These are phyloP conservation scores for Lasioglossum figueresi DNA, from an alignment of 2,888 invertebrate species.

Conservation along the genomic window DNA sequence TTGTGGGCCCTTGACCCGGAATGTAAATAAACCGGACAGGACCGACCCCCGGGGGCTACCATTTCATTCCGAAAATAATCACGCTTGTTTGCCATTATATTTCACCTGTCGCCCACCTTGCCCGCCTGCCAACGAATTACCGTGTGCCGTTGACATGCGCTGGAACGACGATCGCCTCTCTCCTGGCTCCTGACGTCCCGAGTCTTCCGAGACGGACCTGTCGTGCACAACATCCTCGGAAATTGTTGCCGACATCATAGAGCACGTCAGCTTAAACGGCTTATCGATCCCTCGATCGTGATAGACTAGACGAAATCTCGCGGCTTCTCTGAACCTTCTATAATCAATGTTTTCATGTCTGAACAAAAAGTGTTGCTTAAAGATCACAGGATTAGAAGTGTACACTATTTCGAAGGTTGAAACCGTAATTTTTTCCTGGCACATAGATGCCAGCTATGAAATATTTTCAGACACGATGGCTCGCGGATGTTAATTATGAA, in stretches of 20 bases:
- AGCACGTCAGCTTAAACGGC: not conserved
- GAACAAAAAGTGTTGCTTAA: not conserved
- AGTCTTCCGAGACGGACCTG: not conserved
- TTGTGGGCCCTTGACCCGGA: conserved; percentile 64
- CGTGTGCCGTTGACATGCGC: not conserved
- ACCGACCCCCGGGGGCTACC: conserved; percentile 22
- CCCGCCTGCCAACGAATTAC: not conserved
- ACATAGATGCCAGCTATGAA: not conserved
- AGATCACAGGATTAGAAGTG: not conserved
- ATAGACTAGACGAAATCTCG: not conserved
- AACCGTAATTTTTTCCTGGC: too few relatives aligned
- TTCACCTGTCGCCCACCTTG: conserved; percentile 24
- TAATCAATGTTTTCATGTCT: not conserved
- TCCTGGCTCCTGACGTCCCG: not conserved
- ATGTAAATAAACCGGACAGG: conserved; percentile 62
- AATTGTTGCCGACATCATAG: not conserved
- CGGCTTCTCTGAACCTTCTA: not conserved
- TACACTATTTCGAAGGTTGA: too few relatives aligned
- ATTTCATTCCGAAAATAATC: conserved; percentile 63
- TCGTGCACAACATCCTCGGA: not conserved
- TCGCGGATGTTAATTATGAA: not conserved
- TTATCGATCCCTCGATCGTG: not conserved
- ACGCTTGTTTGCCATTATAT: conserved; percentile 47
- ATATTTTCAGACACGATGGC: not conserved
- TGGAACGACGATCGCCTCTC: not conserved